Evolutionary conservation across 2,888 invertebrate genomes (phyloP).

Genomic region (Tipula unca): DNA sequence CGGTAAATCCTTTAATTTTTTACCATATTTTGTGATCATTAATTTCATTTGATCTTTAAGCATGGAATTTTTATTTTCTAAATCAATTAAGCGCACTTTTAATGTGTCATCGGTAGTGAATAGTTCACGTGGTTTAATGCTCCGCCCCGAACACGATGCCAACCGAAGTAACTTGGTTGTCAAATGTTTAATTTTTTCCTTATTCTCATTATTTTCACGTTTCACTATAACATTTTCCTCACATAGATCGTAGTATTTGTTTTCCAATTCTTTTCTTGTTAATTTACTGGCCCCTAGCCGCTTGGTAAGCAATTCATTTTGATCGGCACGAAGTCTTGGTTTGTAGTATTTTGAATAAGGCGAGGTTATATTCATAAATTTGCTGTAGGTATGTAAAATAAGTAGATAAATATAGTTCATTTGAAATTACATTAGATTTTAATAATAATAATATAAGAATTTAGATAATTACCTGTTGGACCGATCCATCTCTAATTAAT

Average conservation of each 20-base stretch:
- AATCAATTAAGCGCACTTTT: not conserved
- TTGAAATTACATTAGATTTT: not conserved
- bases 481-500: not conserved
- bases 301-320: slow-evolving; percentile 16
- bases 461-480: not conserved
- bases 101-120: not conserved
- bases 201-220: slow-evolving; percentile 25
- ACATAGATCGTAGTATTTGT: slow-evolving; percentile 27
- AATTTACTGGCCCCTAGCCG: slow-evolving; percentile 25
- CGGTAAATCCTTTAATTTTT: not conserved
- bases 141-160: not conserved
- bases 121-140: not conserved
- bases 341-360: slow-evolving; percentile 9
- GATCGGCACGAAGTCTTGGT: not conserved
- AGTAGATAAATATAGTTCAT: not conserved
- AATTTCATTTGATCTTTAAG: not conserved
- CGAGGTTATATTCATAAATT: not conserved
- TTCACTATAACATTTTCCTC: slow-evolving; percentile 28
- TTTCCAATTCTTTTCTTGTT: slow-evolving; percentile 27
- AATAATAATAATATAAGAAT: not conserved
- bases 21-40: not conserved
- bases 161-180: slow-evolving; percentile 26
- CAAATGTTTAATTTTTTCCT: slow-evolving; percentile 27
- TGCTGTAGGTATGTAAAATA: not conserved
- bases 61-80: slow-evolving; percentile 4